phyloP scores from a whole-genome alignment of 2,113 vertebrate genomes.

The Galbula dea region DNA sequence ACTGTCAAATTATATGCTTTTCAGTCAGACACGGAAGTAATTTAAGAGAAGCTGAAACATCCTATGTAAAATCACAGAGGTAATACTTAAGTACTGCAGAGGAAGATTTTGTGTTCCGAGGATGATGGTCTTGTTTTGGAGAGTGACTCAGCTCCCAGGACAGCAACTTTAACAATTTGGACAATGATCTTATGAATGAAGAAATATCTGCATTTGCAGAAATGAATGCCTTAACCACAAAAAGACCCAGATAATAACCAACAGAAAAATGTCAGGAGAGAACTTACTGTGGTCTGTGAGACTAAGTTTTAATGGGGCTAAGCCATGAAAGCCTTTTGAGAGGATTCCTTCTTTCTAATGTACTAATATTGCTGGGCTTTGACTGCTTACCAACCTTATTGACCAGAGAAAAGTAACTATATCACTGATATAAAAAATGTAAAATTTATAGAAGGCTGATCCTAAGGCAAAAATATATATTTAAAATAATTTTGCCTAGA shows the following conservation, averaged over 20 bases:
- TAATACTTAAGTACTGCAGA: background rate
- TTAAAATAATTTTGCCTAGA: background rate
- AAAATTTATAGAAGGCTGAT: background rate
- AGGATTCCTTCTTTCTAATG: background rate
- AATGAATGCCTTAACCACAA: background rate
- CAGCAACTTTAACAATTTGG: background rate
- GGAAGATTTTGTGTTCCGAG: background rate
- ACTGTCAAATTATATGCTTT: background rate
- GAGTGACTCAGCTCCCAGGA: slow-evolving; percentile 16
- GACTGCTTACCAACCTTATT: background rate
- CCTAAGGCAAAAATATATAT: background rate
- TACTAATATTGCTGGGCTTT: background rate
- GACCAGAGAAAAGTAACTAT: background rate
- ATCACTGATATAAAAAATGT: background rate
- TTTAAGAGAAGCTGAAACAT: background rate
- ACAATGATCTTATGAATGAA: background rate
- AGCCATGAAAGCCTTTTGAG: background rate
- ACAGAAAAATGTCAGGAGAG: background rate
- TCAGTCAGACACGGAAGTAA: background rate
- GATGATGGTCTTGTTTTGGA: background rate
- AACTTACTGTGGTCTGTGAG: background rate
- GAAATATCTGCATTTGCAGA: background rate
- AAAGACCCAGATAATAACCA: background rate
- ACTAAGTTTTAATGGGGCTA: background rate
- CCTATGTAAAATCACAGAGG: background rate